Evolutionary conservation across 2,888 invertebrate genomes (phyloP).

Genomic region (Troilus luridus): DNA sequence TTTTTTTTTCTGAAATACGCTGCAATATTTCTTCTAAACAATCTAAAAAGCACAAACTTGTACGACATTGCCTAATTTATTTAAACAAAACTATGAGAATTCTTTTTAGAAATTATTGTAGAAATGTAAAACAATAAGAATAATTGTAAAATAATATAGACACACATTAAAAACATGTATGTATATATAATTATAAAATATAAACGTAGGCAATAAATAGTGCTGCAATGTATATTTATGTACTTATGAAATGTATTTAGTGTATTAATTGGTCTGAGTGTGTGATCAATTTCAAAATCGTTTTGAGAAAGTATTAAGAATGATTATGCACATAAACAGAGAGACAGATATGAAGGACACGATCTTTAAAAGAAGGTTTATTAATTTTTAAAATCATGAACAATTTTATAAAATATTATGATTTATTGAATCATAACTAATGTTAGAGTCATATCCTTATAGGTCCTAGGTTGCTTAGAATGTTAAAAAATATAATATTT

Average conservation of each 20-base stretch:
- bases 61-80: constrained; percentile 57
- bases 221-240: constrained; percentile 62
- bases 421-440: too few species aligned
- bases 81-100: constrained; percentile 20
- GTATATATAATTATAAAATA: constrained; percentile 58
- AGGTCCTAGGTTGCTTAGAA: too few species aligned
- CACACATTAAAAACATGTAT: constrained; percentile 52
- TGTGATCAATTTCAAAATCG: constrained; percentile 29
- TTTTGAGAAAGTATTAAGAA: constrained; percentile 4
- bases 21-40: constrained; percentile 51
- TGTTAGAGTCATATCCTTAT: too few species aligned
- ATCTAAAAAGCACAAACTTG: constrained; percentile 58
- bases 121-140: constrained; percentile 29
- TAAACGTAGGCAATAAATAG: constrained; percentile 64
- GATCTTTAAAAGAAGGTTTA: background rate
- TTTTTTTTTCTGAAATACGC: background rate
- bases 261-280: constrained; percentile 53
- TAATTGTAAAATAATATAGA: constrained; percentile 27
- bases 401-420: background rate
- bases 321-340: constrained; percentile 24
- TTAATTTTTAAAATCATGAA: background rate
- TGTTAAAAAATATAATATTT: too few species aligned
- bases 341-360: background rate
- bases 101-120: constrained; percentile 49
- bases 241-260: constrained; percentile 58